Percentiles rank a stretch among this genome's conserved stretches.
Conservation (phyloP, 2,797 vertebrate species). For the Myotis myotis region DNA sequence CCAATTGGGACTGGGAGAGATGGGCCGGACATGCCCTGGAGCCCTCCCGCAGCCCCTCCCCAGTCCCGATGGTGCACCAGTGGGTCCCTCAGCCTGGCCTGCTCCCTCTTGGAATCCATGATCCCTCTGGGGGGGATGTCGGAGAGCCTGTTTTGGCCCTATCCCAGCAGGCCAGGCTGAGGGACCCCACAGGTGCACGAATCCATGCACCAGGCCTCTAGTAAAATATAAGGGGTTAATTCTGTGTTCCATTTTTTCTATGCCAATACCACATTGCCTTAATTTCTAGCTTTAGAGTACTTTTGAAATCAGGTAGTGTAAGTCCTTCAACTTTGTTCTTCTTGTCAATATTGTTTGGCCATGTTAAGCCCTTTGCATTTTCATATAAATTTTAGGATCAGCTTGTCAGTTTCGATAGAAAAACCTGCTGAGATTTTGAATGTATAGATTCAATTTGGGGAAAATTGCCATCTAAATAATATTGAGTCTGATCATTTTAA, state of each 20-base stretch:
- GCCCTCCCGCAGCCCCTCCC: too few species aligned
- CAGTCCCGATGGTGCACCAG: too few species aligned
- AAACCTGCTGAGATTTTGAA: not conserved
- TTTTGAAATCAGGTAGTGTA: not conserved
- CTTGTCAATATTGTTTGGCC: not conserved
- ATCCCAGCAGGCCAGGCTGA: too few species aligned
- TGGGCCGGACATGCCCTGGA: too few species aligned
- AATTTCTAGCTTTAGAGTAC: not conserved
- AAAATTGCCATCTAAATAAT: not conserved
- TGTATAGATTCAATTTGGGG: not conserved
- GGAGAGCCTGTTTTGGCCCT: too few species aligned
- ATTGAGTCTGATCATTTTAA: not conserved
- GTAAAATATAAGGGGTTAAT: constrained; percentile 19
- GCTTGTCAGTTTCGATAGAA: not conserved
- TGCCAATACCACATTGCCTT: not conserved
- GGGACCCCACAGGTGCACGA: too few species aligned
- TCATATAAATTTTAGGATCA: not conserved
- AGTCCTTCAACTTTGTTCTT: not conserved
- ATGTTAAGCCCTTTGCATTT: not conserved
- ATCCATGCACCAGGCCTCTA: too few species aligned
- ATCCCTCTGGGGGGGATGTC: too few species aligned
- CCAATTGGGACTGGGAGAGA: too few species aligned
- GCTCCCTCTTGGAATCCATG: too few species aligned
- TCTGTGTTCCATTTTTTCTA: not conserved
- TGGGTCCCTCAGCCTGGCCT: too few species aligned